Evolutionary conservation across 2,888 invertebrate species (phyloP).

Genomic region (Belgica antarctica): DNA sequence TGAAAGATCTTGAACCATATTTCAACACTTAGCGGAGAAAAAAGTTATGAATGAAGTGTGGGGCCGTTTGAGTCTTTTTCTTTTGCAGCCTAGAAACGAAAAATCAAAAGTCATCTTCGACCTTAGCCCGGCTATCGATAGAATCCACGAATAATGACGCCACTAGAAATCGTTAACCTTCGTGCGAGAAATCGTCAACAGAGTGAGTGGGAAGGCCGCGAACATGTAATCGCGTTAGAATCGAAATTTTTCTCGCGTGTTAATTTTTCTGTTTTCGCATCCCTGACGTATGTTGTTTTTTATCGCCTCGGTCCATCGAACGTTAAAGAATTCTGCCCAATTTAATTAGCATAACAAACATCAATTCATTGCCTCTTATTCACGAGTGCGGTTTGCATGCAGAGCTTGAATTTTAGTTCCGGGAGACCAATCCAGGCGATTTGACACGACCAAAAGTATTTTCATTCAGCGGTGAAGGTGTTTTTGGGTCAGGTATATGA

Average conservation of each 20-base stretch:
- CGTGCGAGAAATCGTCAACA: background rate
- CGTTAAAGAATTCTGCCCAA: background rate
- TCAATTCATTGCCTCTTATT: background rate
- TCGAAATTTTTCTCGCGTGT: background rate
- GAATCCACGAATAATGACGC: background rate
- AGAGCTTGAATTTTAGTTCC: background rate
- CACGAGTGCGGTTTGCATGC: background rate
- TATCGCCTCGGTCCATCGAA: background rate
- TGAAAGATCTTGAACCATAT: slow-evolving; percentile 1
- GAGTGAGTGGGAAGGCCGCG: background rate
- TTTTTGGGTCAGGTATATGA: background rate
- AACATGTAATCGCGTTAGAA: background rate
- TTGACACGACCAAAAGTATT: no score
- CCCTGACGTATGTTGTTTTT: background rate
- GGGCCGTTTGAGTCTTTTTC: no score
- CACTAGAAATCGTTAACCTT: slow-evolving; percentile 7
- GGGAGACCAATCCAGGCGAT: background rate
- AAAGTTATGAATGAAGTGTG: background rate
- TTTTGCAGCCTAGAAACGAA: background rate
- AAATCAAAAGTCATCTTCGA: background rate
- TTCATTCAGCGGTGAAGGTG: no score
- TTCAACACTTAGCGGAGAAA: background rate
- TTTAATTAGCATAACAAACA: slow-evolving; percentile 11
- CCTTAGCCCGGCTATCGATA: background rate
- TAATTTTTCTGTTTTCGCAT: background rate